These are phyloP conservation scores for Hymenochirus boettgeri DNA, from an alignment of 2,113 vertebrate genomes.

Conservation along the genomic window DNA sequence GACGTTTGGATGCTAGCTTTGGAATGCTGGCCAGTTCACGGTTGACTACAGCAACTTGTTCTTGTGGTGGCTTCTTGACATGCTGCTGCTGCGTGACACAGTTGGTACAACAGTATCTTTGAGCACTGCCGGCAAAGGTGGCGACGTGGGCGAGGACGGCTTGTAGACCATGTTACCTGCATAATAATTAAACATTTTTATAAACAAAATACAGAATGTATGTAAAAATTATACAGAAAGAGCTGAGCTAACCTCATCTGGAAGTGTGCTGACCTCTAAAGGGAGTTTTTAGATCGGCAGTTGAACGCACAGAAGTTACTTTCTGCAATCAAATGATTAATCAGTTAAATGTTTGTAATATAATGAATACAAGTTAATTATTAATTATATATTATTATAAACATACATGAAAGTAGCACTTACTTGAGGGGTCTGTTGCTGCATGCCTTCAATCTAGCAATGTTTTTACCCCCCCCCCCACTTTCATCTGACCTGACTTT, in stretches of 20 bases:
- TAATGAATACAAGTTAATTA: too few species aligned
- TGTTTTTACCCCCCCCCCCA: too few species aligned
- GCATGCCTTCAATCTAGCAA: too few species aligned
- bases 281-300: conserved; percentile 85
- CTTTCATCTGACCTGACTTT: too few species aligned
- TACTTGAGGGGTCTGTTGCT: too few species aligned
- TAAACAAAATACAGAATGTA: too few species aligned
- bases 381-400: too few species aligned
- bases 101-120: conserved; percentile 74
- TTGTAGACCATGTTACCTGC: conserved; percentile 65
- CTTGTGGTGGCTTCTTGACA: conserved; percentile 56
- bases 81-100: conserved; percentile 49
- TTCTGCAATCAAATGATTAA: conserved; percentile 63
- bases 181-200: conserved; percentile 29
- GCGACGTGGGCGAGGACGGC: conserved; percentile 79
- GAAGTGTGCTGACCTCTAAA: conserved; percentile 74
- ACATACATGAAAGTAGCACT: too few species aligned
- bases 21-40: conserved; percentile 63
- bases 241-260: conserved; percentile 63
- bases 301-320: conserved; percentile 78
- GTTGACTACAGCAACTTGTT: conserved; percentile 13
- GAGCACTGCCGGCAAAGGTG: conserved; percentile 84
- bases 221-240: not conserved
- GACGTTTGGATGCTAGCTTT: conserved; percentile 44
- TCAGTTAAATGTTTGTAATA: too few species aligned